phyloP scores from a whole-genome alignment of 2,113 vertebrate species.

The Leuciscus idus region DNA sequence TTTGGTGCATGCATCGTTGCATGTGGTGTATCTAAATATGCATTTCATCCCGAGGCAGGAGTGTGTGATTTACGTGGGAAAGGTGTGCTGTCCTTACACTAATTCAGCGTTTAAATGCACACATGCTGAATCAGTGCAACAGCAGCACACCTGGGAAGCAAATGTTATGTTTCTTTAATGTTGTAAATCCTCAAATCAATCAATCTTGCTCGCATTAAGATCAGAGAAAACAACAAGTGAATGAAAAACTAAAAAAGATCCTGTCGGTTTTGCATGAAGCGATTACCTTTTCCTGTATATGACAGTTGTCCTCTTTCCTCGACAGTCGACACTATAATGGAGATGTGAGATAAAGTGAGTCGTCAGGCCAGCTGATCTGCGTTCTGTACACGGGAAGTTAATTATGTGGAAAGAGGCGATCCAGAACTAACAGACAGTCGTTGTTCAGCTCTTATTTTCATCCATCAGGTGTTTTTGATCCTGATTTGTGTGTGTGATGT shows the following conservation, averaged over 20 bases:
- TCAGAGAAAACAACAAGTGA: conserved; percentile 12
- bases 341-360: conserved; percentile 66
- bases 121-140: neutral
- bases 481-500: neutral
- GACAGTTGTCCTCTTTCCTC: conserved; percentile 40
- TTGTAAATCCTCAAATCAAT: neutral
- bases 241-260: conserved; percentile 24
- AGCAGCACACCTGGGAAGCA: neutral
- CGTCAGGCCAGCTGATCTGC: conserved; percentile 70
- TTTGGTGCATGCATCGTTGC: neutral
- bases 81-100: neutral
- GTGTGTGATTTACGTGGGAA: neutral
- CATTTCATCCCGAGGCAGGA: neutral
- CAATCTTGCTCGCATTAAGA: neutral
- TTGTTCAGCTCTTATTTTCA: conserved; percentile 46
- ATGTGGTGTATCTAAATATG: neutral
- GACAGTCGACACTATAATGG: conserved; percentile 69
- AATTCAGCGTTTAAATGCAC: neutral
- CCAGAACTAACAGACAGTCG: conserved; percentile 67
- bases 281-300: conserved; percentile 19
- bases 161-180: neutral
- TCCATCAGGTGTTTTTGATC: neutral
- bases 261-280: conserved; percentile 37
- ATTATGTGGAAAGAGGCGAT: conserved; percentile 77
- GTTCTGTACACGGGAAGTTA: conserved; percentile 73